Evolutionary conservation across 1,140 invertebrate species (phyloP), one percentile per base, ranked within the genome.

Genomic region (Onthophagus taurus): DNA sequence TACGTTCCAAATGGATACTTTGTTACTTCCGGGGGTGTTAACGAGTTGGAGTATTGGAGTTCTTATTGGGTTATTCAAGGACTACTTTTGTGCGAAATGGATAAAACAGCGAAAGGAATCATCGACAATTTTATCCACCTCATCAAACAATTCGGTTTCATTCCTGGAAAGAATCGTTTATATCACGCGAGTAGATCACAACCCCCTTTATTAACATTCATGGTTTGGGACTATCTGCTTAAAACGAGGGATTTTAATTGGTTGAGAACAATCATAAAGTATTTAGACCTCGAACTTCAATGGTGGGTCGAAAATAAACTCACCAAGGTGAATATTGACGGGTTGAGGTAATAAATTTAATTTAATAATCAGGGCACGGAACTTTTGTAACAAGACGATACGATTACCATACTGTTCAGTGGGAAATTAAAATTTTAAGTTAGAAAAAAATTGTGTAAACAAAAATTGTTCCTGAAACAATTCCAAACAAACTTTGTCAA

Each of bases 41-140:
- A 80, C 64, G 81, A 85, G 54, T 69, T 84, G 30, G 90, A 89
- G 59, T 90, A 89, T 55, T 90, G 86, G 85, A 85, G 90, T 60
- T 83, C 83, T 2, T 89, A 80, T 64, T 90, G 86, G 86, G 78
- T 86, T 11, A 68, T 89, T 12, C 76, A 80, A 48, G 85, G 85
- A 11, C 65, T 89, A 4, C 60, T 89, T 1, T 57, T 80, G 9
- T 80, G 75, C 41, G 78, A 78, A 49, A 89, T 89, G 84, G 59
- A 59, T 1, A 48, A 71, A 8, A 89, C 85, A 9, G 82, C 76
- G 0, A 73, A 63, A 51, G 79, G 78, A 9, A 83, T 89, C 67
- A 74, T 89, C 30, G 71, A 80, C 46, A 86, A 86, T 63, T 77
- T 85, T 30, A 47, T 85, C 3, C 64, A 70, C 44, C 64, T 86